Evolutionary conservation across 2,888 invertebrate genomes (phyloP), one percentile per base, ranked within the genome.

Genomic region (Chrysodeixis includens): DNA sequence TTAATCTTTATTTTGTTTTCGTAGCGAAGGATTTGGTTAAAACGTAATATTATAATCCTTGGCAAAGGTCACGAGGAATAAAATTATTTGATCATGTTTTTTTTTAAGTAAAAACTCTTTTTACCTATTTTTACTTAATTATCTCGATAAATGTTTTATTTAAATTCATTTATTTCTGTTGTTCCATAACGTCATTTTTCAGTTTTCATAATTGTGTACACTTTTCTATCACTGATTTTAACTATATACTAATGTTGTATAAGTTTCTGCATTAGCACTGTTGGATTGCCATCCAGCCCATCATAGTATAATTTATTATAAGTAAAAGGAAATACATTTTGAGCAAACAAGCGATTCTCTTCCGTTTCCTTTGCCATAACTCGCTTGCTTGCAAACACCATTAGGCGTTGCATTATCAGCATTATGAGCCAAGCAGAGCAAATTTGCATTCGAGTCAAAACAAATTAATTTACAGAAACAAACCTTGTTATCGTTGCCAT

Each of bases 381-480:
- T 26, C 26, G 26, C 26, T 26, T 26, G 3, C 26, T 26, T 26
- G 26, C 26, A 4, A 26, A 26, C 26, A 26, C 26, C 26, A 26
- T 26, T 26, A 26, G 26, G 10, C 30, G n/a, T 58, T 69, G 59
- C 66, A 73, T 66, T 64, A 67, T 66, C 56, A 52, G 56, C 46
- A 71, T 52, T 56, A 71, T 78, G 68, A 71, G 75, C 26, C 81
- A 62, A n/a, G n/a, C 56, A 63, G 62, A 44, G 44, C 55, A n/a
- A n/a, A n/a, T 58, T 54, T 59, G 67, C 64, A 68, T 65, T 68
- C 22, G 22, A 75, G 76, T 75, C 65, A 62, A 51, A 32, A 62
- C 56, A 62, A 79, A 69, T 76, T 65, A 76, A 76, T 79, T 71
- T 62, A 76, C 67, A 30, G 54, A 65, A 52, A 61, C 52, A 35